Base-by-base conservation (phyloP, 2,888 invertebrate species). In the Monochamus alternatus region DNA sequence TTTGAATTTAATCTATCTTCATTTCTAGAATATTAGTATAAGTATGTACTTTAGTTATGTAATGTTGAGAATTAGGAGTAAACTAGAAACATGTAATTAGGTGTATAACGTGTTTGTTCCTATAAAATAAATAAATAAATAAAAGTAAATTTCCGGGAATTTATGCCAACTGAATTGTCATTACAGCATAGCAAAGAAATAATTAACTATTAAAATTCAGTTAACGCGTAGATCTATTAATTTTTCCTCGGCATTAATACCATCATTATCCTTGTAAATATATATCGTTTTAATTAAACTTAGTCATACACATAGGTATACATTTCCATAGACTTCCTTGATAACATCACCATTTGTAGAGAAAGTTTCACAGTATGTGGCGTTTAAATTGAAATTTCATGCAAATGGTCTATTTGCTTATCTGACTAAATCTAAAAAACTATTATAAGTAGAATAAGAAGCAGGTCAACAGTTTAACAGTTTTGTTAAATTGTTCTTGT, bases 181-280 rank as follows among this genome's bases (percentile, higher is more conserved):
- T 22, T 31, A 14, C 9, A 31, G 14, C 10, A 22, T 10, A 31
- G 10, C 22, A 31, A 31, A 62, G 32, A 14, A 43, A n/a, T 43
- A 62, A 62, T 62, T 62, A 62, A n/a, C 43, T 3, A 62, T 62
- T 62, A 62, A 62, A 43, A 38, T 62, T 12, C 38, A 8, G 8
- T n/a, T 7, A 1, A 7, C 38, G 9, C 32, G 12, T 30, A 59
- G 3, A 32, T 32, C 31, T 32, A 31, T 60, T 12, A 5, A 9
- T n/a, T 32, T 31, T 60, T 60, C 60, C 60, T 60, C n/a, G n/a
- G 38, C 0, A 62, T 62, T 62, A 62, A n/a, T 7, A n/a, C 32
- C 22, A 14, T n/a, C 43, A 62, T 62, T 62, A 62, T 38, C 62
- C 62, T 62, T 43, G 62, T 62, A 43, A 62, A 60, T 60, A 9